Percentiles rank a stretch among this genome's conserved stretches.
phyloP scores from a whole-genome alignment of 2,888 invertebrate genomes.

The Steromphala cineraria region DNA sequence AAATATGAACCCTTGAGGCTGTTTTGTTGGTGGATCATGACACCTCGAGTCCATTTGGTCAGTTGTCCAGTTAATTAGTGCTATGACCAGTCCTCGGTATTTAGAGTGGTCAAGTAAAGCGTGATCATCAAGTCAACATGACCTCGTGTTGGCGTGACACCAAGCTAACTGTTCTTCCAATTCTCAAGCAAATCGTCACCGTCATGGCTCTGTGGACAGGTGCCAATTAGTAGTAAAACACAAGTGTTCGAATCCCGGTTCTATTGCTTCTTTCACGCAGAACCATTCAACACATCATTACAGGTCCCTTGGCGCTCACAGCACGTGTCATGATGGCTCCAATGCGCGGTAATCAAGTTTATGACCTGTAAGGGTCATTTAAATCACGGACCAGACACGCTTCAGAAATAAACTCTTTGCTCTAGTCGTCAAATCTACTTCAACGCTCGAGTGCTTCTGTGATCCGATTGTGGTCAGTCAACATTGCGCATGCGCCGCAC shows the following conservation, averaged over 20 bases:
- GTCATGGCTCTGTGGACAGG: neutral
- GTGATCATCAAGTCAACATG: neutral
- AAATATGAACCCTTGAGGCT: too few species aligned
- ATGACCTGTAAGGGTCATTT: constrained; percentile 18
- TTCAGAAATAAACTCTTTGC: neutral
- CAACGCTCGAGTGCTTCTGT: constrained; percentile 7
- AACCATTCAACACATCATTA: constrained; percentile 1
- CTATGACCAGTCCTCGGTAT: neutral
- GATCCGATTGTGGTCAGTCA: constrained; percentile 1
- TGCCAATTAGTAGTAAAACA: constrained; percentile 9
- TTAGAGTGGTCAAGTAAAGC: neutral
- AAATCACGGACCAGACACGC: neutral
- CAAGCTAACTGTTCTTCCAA: neutral
- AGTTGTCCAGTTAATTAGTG: neutral
- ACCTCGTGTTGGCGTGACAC: neutral
- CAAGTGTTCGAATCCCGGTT: neutral
- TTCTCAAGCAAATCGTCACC: neutral
- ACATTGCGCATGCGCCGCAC: constrained; percentile 17
- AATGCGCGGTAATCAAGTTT: neutral
- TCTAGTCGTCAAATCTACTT: constrained; percentile 1
- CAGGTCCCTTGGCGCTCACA: neutral
- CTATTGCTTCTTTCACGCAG: constrained; percentile 1
- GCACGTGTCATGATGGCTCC: neutral
- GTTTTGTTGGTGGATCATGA: too few species aligned
- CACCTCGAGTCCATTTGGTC: too few species aligned